phyloP scores from a whole-genome alignment of 2,888 invertebrate genomes.

The Lasioglossum pauxillum region DNA sequence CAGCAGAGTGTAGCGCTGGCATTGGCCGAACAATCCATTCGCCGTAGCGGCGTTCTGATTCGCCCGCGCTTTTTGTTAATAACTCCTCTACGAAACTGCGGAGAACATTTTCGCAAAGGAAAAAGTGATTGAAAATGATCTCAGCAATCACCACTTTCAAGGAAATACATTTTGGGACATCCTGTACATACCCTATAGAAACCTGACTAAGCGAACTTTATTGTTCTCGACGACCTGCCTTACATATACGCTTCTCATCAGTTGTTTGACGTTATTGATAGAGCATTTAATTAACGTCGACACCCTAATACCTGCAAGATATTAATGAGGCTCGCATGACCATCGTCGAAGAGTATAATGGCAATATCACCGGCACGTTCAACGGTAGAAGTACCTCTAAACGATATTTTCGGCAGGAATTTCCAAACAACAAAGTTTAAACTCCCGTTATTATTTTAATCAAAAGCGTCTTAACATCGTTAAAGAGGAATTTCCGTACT shows the following conservation, averaged over 20 bases:
- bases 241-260: not conserved
- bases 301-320: not conserved
- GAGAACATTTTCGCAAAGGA: too few relatives aligned
- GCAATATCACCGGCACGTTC: not conserved
- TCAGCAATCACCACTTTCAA: too few relatives aligned
- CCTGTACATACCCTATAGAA: too few relatives aligned
- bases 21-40: too few relatives aligned
- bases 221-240: not conserved
- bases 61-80: too few relatives aligned
- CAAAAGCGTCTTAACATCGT: not conserved
- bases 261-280: not conserved
- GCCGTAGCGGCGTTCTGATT: too few relatives aligned
- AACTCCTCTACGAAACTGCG: too few relatives aligned
- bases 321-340: not conserved
- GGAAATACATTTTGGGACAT: too few relatives aligned
- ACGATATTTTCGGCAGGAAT: not conserved
- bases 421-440: not conserved
- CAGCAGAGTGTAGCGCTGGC: too few relatives aligned
- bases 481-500: not conserved
- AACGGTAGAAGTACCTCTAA: not conserved
- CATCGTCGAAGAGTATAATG: not conserved
- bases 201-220: not conserved
- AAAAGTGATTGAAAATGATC: too few relatives aligned
- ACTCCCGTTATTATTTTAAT: conserved; percentile 1
- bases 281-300: not conserved